Conservation (phyloP, 1,140 invertebrate genomes). For the Monochamus saltuarius region DNA sequence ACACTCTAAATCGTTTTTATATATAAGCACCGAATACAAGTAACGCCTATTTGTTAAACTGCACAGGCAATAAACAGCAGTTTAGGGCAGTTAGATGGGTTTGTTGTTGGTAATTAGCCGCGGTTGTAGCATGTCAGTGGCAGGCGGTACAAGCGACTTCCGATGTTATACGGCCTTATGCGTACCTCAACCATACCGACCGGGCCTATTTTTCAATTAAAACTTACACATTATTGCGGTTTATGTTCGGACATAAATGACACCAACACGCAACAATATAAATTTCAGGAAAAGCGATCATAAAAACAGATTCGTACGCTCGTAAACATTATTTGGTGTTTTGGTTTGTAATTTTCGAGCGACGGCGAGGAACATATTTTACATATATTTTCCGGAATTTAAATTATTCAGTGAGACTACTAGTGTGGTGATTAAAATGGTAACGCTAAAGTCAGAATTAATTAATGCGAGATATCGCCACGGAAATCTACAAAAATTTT, state of each 20-base stretch:
- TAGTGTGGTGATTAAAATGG: too few species aligned
- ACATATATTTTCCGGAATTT: too few species aligned
- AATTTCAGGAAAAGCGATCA: constrained; percentile 10
- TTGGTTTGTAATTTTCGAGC: too few species aligned
- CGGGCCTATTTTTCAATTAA: constrained; percentile 10
- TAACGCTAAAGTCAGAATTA: too few species aligned
- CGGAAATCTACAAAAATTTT: too few species aligned
- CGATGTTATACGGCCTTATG: constrained; percentile 36
- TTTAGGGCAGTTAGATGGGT: constrained; percentile 36
- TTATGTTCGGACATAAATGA: constrained; percentile 12
- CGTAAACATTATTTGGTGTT: constrained; percentile 1
- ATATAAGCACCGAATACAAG: too few species aligned
- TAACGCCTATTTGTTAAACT: neutral
- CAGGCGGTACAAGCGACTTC: constrained; percentile 41
- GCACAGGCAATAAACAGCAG: constrained; percentile 33
- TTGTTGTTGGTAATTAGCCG: constrained; percentile 38
- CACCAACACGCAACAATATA: constrained; percentile 3
- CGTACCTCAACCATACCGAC: constrained; percentile 8
- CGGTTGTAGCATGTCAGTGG: constrained; percentile 38
- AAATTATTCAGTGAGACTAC: too few species aligned
- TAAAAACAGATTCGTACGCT: constrained; percentile 13
- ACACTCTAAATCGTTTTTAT: too few species aligned
- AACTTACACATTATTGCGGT: constrained; percentile 18
- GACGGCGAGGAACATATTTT: too few species aligned
- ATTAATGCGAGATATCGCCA: too few species aligned